Evolutionary conservation across 2,797 vertebrate genomes (phyloP), one percentile per base, ranked within the genome.

Genomic region (Sardinella longiceps): DNA sequence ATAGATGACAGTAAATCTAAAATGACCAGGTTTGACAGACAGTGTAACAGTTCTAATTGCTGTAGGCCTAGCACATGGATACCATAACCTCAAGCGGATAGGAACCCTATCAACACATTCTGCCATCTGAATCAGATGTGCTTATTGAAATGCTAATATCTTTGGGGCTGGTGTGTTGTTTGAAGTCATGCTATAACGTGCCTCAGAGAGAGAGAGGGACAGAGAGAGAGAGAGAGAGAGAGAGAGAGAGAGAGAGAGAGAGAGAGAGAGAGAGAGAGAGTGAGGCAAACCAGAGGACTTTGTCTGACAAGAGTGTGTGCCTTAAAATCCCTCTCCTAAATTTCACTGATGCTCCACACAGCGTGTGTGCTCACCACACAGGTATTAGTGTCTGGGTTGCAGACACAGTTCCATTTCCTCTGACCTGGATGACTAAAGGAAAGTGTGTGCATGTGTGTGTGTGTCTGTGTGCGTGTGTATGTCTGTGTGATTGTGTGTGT

Each of bases 61-160:
- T 77, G 66, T 11, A 25, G 25, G 1, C 33, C 20, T 39, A n/a
- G n/a, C n/a, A 37, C 37, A 77, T 14, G 33, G 33, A 39, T 2
- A 77, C 20, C n/a, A 77, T 77, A 20, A 43, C 28, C 18, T 18
- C 30, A 77, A 39, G 20, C 81, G 60, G 28, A 66, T 83, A 25
- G 80, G 23, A 15, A 45, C 63, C 30, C 20, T 9, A 33, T 11
- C 23, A 30, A 43, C 20, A 84, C 48, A 80, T 30, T 53, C 83
- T 63, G 81, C 86, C 39, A 85, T 20, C 63, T 51, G 39, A 86
- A 89, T 88, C 82, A 90, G 87, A 89, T 39, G n/a, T 48, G 30
- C 58, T 30, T 45, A 48, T 82, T 77, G 20, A 43, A 85, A 80
- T 53, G 48, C 50, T 45, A 0, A 85, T 48, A 56, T 82, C 81